Conservation (phyloP, 2,113 vertebrate species). For the Eublepharis macularius region DNA sequence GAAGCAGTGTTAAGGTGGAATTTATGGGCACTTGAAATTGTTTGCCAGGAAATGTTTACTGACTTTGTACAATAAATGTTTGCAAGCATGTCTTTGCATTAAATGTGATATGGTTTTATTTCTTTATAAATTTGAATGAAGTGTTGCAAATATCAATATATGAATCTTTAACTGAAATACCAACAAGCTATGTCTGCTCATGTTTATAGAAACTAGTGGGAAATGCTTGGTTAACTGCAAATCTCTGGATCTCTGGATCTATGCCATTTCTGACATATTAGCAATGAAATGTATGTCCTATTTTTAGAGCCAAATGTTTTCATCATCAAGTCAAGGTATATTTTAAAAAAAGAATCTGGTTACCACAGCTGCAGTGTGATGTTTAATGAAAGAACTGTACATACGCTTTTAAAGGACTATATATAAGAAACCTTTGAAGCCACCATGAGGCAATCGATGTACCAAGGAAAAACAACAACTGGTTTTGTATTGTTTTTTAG, state of each 20-base stretch:
- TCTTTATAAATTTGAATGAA: constrained; percentile 57
- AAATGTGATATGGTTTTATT: constrained; percentile 55
- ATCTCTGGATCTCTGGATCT: constrained; percentile 45
- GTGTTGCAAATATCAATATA: constrained; percentile 65
- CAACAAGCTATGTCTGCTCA: constrained; percentile 42
- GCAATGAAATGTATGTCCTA: constrained; percentile 50
- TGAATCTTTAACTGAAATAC: constrained; percentile 36
- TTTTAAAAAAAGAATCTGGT: constrained; percentile 53
- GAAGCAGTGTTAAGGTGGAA: constrained; percentile 72
- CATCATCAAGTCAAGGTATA: constrained; percentile 53
- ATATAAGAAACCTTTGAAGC: constrained; percentile 8
- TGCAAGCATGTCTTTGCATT: constrained; percentile 63
- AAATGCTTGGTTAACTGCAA: constrained; percentile 56
- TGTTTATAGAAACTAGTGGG: constrained; percentile 55
- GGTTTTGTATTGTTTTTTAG: constrained; percentile 13
- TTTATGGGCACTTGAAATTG: constrained; percentile 73
- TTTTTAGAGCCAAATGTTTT: constrained; percentile 62
- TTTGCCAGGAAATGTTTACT: constrained; percentile 76
- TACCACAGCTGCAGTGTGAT: constrained; percentile 29
- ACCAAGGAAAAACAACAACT: not conserved
- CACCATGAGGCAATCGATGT: not conserved
- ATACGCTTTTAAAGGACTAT: not conserved
- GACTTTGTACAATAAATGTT: constrained; percentile 70
- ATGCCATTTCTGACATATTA: constrained; percentile 34
- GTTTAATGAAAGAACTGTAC: constrained; percentile 18